phyloP scores from a whole-genome alignment of 1,140 invertebrate species.

The Grapholita molesta region DNA sequence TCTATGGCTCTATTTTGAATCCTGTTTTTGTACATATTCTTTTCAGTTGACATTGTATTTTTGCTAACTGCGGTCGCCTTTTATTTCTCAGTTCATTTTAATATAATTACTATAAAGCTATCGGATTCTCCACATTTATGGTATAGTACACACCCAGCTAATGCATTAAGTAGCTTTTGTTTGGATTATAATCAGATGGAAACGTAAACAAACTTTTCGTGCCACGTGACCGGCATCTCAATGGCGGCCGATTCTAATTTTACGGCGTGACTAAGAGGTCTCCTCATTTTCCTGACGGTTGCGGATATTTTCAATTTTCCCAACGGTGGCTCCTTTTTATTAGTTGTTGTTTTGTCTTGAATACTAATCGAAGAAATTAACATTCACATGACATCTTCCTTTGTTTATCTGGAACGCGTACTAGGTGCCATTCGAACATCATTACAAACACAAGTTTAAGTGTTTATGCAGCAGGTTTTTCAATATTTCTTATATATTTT shows the following conservation, averaged over 20 bases:
- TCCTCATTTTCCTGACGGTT: slow-evolving; percentile 69
- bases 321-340: slow-evolving; percentile 68
- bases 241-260: slow-evolving; percentile 62
- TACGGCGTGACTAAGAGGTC: slow-evolving; percentile 64
- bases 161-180: slow-evolving; percentile 50
- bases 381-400: slow-evolving; percentile 53
- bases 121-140: too few relatives aligned
- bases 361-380: slow-evolving; percentile 68
- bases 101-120: too few relatives aligned
- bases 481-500: too few relatives aligned
- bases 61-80: too few relatives aligned
- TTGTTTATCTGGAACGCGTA: slow-evolving; percentile 28
- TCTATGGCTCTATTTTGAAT: too few relatives aligned
- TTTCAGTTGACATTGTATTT: too few relatives aligned
- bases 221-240: slow-evolving; percentile 59
- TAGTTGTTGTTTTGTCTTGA: slow-evolving; percentile 71
- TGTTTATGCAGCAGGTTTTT: neutral
- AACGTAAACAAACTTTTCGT: slow-evolving; percentile 65
- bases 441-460: neutral
- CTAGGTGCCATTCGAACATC: neutral
- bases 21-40: too few relatives aligned
- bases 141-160: too few relatives aligned
- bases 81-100: too few relatives aligned
- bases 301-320: slow-evolving; percentile 76
- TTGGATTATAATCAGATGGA: slow-evolving; percentile 64